Conservation (phyloP, 2,888 invertebrate species). For the Vanessa cardui region DNA sequence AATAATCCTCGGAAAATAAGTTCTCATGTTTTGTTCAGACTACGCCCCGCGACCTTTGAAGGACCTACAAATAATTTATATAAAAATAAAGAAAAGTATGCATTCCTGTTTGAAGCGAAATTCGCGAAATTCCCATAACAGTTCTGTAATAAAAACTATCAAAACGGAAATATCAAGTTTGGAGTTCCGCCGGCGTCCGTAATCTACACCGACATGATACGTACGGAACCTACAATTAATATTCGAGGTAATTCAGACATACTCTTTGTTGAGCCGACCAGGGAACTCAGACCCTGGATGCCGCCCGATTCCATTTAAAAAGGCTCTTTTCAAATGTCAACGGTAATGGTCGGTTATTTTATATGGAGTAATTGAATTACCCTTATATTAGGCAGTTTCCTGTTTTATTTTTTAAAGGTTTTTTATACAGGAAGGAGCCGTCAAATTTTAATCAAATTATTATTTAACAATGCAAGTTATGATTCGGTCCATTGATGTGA, state of each 20-base stretch:
- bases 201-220: conserved; percentile 72
- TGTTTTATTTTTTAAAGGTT: conserved; percentile 53
- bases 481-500: conserved; percentile 55
- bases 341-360: conserved; percentile 45
- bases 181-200: conserved; percentile 61
- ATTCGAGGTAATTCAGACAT: conserved; percentile 46
- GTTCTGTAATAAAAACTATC: conserved; percentile 33
- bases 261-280: conserved; percentile 48
- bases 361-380: conserved; percentile 68
- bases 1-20: too few relatives aligned
- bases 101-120: conserved; percentile 10
- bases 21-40: too few relatives aligned
- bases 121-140: conserved; percentile 36
- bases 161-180: conserved; percentile 70
- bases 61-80: too few relatives aligned
- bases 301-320: conserved; percentile 25
- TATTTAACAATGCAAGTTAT: conserved; percentile 61
- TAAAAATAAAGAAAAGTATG: neutral
- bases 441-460: conserved; percentile 79
- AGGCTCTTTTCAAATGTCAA: conserved; percentile 44
- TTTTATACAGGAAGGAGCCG: conserved; percentile 66
- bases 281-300: conserved; percentile 42
- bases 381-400: conserved; percentile 61
- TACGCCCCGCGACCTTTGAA: too few relatives aligned
- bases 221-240: conserved; percentile 61